Conservation (phyloP, 2,888 invertebrate species). For the Tineola bisselliella region DNA sequence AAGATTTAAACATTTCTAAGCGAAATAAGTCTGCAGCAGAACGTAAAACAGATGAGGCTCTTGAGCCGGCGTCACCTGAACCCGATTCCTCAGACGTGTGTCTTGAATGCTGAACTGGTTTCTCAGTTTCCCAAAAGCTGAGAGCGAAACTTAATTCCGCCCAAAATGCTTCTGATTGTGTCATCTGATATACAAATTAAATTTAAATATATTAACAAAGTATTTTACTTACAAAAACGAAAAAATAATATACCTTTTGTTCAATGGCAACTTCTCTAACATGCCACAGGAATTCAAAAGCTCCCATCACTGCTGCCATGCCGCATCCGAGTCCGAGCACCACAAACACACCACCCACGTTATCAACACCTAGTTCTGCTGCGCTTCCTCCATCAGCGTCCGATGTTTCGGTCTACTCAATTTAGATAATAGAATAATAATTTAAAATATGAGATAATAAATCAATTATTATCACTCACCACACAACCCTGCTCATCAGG, state of each 20-base stretch:
- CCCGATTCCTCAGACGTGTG: slow-evolving; percentile 40
- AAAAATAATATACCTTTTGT: slow-evolving; percentile 69
- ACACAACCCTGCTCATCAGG: slow-evolving; percentile 70
- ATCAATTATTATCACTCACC: slow-evolving; percentile 37
- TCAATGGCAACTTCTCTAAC: slow-evolving; percentile 81
- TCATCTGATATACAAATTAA: slow-evolving; percentile 61
- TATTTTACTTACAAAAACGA: background rate
- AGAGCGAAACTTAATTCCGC: slow-evolving; percentile 77
- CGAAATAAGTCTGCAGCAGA: slow-evolving; percentile 51
- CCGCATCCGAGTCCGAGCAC: slow-evolving; percentile 81
- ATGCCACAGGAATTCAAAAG: slow-evolving; percentile 91
- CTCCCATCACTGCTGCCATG: slow-evolving; percentile 77
- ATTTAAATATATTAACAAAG: background rate
- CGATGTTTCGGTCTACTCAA: slow-evolving; percentile 34
- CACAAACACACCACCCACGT: slow-evolving; percentile 93
- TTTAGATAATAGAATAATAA: background rate
- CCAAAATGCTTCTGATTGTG: slow-evolving; percentile 73
- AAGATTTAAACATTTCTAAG: slow-evolving; percentile 32
- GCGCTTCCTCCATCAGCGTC: slow-evolving; percentile 44
- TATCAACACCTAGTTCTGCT: slow-evolving; percentile 78
- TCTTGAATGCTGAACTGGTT: slow-evolving; percentile 69
- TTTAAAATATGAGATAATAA: background rate
- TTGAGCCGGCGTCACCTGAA: slow-evolving; percentile 30
- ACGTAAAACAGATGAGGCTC: slow-evolving; percentile 52
- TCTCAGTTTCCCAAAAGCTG: slow-evolving; percentile 77